These are phyloP conservation scores for Plagiodera versicolora DNA, from an alignment of 2,888 invertebrate genomes.

Conservation along the genomic window DNA sequence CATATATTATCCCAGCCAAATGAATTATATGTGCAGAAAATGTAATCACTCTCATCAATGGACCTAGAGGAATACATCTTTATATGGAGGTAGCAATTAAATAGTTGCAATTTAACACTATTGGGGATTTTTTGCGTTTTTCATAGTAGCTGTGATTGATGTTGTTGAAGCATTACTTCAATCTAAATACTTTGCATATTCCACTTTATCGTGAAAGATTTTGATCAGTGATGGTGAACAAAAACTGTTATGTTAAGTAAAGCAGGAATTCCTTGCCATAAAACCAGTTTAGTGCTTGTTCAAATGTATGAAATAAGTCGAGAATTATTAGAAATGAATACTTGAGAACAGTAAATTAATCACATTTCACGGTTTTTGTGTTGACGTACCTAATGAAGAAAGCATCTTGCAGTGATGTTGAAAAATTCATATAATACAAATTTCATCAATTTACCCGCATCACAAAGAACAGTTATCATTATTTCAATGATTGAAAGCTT, in stretches of 20 bases:
- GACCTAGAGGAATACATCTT: constrained; percentile 10
- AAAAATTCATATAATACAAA: no score
- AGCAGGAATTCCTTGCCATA: background rate
- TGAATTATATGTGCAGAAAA: constrained; percentile 21
- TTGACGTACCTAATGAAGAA: no score
- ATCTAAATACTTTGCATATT: constrained; percentile 1
- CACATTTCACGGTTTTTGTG: background rate
- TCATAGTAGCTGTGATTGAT: background rate
- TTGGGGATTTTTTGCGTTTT: background rate
- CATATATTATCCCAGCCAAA: constrained; percentile 12
- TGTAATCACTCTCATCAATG: constrained; percentile 19
- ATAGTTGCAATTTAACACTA: background rate
- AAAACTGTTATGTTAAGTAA: background rate
- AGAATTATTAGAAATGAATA: background rate
- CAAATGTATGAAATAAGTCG: background rate
- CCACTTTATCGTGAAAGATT: background rate
- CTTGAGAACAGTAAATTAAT: background rate
- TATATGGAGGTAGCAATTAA: background rate
- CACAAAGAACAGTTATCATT: no score
- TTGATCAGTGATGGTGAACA: background rate
- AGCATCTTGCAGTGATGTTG: no score
- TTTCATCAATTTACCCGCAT: no score
- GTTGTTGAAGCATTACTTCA: background rate
- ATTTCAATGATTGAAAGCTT: no score
- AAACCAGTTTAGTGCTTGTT: background rate